phyloP scores from a whole-genome alignment of 53 echinoderm and acorn worm species.

The Arbacia lixula region DNA sequence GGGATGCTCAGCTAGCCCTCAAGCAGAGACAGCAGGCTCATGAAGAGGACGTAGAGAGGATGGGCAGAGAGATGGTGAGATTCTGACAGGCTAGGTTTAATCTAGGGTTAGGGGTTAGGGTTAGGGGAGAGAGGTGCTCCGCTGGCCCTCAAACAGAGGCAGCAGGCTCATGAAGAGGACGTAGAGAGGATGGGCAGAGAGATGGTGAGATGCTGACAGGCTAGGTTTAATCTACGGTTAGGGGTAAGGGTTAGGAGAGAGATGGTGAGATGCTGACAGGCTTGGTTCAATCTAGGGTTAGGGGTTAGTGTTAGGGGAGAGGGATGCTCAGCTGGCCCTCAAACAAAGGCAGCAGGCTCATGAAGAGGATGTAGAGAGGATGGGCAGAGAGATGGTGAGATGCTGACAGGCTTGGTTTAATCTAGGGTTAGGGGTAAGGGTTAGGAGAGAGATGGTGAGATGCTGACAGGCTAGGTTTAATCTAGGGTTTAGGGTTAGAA shows the following conservation, averaged over 20 bases:
- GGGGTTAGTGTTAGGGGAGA: conserved; percentile 74
- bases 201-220: conserved; percentile 85
- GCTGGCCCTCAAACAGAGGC: conserved; percentile 86
- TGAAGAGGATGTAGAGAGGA: conserved; percentile 93
- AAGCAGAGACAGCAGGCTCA: conserved; percentile 94
- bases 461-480: too few relatives aligned
- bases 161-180: conserved; percentile 96
- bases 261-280: too few relatives aligned
- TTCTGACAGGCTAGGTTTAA: too few relatives aligned
- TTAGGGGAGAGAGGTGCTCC: conserved; percentile 84
- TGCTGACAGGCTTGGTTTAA: too few relatives aligned
- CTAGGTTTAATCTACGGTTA: too few relatives aligned
- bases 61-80: conserved; percentile 85
- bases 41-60: conserved; percentile 93
- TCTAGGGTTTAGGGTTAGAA: conserved; percentile 74
- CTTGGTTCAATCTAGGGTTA: too few relatives aligned
- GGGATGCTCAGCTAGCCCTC: conserved; percentile 82
- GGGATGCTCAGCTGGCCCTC: conserved; percentile 82
- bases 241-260: too few relatives aligned
- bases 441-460: too few relatives aligned
- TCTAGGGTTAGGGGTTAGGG: too few relatives aligned
- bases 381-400: conserved; percentile 85
- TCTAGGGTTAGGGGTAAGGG: too few relatives aligned
- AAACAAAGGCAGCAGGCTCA: conserved; percentile 94
- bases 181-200: conserved; percentile 86